A percentile compares a stretch with the other conserved stretches of the same genome.
phyloP scores from a whole-genome alignment of 2,888 invertebrate species.

The Crepidodera aurea region DNA sequence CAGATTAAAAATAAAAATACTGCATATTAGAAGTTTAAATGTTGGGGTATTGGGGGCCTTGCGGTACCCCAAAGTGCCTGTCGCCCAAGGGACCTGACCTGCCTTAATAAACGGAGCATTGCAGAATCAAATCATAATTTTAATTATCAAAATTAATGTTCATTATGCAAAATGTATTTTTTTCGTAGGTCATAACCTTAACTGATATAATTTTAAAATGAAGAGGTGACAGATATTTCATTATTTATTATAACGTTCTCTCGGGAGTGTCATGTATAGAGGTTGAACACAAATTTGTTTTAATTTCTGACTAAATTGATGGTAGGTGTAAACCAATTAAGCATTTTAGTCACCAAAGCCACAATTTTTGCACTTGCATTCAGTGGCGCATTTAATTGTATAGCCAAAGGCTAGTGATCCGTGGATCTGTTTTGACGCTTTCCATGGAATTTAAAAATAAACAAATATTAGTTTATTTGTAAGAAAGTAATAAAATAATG shows the following conservation, averaged over 20 bases:
- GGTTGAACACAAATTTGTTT: constrained; percentile 15
- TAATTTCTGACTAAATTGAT: constrained; percentile 32
- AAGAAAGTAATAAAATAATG: too few species aligned
- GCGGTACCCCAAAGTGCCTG: too few species aligned
- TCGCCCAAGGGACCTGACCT: too few species aligned
- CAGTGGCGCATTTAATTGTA: neutral
- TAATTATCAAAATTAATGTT: neutral
- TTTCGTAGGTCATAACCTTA: neutral
- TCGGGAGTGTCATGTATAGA: constrained; percentile 7
- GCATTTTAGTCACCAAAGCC: constrained; percentile 16
- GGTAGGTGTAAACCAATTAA: constrained; percentile 39
- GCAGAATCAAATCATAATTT: too few species aligned
- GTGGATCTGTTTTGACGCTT: neutral
- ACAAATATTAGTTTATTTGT: too few species aligned
- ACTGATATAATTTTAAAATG: neutral
- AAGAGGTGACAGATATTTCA: constrained; percentile 12
- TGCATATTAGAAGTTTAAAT: too few species aligned
- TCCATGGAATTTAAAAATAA: too few species aligned
- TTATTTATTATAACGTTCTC: neutral
- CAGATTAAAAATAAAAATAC: too few species aligned
- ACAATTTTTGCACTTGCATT: constrained; percentile 22
- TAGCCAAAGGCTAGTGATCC: neutral
- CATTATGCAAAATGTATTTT: neutral
- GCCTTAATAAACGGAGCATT: too few species aligned
- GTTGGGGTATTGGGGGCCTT: too few species aligned